These are phyloP conservation scores for Salmo trutta DNA, from an alignment of 2,797 vertebrate species.

Conservation along the genomic window DNA sequence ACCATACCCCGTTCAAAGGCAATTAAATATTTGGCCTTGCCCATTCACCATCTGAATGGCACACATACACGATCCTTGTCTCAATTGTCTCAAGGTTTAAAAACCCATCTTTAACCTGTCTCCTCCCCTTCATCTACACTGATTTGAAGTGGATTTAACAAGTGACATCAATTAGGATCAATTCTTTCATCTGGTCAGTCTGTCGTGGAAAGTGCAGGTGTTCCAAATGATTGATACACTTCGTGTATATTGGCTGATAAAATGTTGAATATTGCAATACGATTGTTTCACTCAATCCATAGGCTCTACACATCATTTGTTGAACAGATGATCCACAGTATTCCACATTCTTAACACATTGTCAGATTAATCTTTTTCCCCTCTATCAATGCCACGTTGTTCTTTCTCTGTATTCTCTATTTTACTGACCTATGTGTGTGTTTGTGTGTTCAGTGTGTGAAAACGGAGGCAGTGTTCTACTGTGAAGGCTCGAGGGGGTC, in stretches of 20 bases:
- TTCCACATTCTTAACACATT: constrained; percentile 18
- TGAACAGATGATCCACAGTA: constrained; percentile 29
- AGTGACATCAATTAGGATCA: too few relatives aligned
- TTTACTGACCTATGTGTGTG: constrained; percentile 24
- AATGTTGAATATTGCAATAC: constrained; percentile 4
- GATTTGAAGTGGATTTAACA: too few relatives aligned
- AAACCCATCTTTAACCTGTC: too few relatives aligned
- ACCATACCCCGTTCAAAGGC: too few relatives aligned
- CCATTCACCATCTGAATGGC: too few relatives aligned
- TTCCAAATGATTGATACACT: too few relatives aligned
- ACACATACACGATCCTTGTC: too few relatives aligned
- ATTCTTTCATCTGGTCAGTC: too few relatives aligned
- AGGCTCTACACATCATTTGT: constrained; percentile 24
- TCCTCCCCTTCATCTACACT: too few relatives aligned
- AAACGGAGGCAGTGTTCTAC: constrained; percentile 29
- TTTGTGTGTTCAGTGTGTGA: constrained; percentile 25
- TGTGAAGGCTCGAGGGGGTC: constrained; percentile 24
- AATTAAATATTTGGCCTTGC: too few relatives aligned
- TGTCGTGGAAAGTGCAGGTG: too few relatives aligned
- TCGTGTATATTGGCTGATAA: constrained; percentile 10
- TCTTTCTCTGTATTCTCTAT: not conserved
- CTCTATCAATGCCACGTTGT: constrained; percentile 42
- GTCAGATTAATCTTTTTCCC: not conserved
- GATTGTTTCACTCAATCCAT: constrained; percentile 18
- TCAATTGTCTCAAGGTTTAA: too few relatives aligned